Evolutionary conservation across 2,888 invertebrate genomes (phyloP), one percentile per base, ranked within the genome.

Genomic region (Schizaphis graminum): DNA sequence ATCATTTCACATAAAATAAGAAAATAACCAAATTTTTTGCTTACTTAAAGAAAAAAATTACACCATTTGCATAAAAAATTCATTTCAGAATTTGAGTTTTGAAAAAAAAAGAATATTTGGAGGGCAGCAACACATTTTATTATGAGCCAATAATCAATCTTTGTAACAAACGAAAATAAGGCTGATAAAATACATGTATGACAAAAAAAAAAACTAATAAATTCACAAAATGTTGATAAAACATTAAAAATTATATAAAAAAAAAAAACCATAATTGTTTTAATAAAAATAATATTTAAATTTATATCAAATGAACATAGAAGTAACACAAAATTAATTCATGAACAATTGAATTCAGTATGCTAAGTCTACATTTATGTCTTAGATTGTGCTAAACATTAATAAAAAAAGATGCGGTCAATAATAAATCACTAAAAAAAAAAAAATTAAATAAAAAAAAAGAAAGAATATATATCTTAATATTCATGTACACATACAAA

Each of bases 111-210:
- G 3, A 85, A 26, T 47, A 13, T 16, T n/a, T 61, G 86, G 67
- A 94, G 94, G 91, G 94, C 94, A 94, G 94, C 94, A 86, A 91
- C 90, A 94, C 86, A 77, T 91, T 94, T 90, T 94, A 94, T 86
- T 94, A 91, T 94, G 94, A 94, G 86, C 90, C 94, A 94, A 91
- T 93, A 93, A 90, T 93, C 89, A 89, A 77, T 90, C 61, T 61
- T 91, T 94, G 49, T 94, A 94, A 91, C 91, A 67, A 85, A 93
- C 44, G 57, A 93, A 49, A 88, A 67, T 87, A 86, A 86, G 92
- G 56, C 57, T 41, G 87, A 67, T 92, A 67, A 92, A 92, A 84
- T 91, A 85, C 91, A 91, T 44, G 85, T 91, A 91, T 86, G 85
- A 57, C n/a, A 57, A 91, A 91, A 67, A 57, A 57, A 91, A 91